Evolutionary conservation across 2,797 vertebrate species (phyloP).

Genomic region (Poecilia velifera): DNA sequence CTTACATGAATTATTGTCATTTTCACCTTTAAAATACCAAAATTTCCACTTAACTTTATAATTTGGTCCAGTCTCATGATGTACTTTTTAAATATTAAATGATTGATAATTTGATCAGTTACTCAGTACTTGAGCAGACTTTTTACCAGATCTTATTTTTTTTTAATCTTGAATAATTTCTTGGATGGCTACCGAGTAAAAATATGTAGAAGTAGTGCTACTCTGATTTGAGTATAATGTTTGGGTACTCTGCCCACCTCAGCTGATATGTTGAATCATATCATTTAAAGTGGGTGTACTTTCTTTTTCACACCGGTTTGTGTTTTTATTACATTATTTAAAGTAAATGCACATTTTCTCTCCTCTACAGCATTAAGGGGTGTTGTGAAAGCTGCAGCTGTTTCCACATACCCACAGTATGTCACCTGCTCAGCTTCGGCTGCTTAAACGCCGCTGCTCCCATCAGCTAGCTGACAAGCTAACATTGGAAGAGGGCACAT

Average conservation of each 20-base stretch:
- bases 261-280: background rate
- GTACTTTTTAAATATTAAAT: too few relatives aligned
- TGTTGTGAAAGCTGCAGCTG: background rate
- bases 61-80: too few relatives aligned
- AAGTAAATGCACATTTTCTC: background rate
- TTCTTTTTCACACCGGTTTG: background rate
- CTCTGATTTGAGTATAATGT: too few relatives aligned
- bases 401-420: conserved; percentile 25
- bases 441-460: conserved; percentile 45
- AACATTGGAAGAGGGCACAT: conserved; percentile 41
- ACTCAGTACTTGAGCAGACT: too few relatives aligned
- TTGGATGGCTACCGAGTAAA: background rate
- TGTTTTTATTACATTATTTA: background rate
- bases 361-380: background rate
- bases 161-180: too few relatives aligned
- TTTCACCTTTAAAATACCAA: too few relatives aligned
- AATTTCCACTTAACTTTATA: too few relatives aligned
- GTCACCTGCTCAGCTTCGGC: conserved; percentile 55
- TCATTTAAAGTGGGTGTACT: background rate
- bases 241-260: too few relatives aligned
- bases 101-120: too few relatives aligned
- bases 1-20: too few relatives aligned
- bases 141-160: too few relatives aligned
- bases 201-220: background rate
- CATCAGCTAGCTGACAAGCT: conserved; percentile 63